Conservation (phyloP, 2,888 invertebrate genomes). For the Apamea epomidion region DNA sequence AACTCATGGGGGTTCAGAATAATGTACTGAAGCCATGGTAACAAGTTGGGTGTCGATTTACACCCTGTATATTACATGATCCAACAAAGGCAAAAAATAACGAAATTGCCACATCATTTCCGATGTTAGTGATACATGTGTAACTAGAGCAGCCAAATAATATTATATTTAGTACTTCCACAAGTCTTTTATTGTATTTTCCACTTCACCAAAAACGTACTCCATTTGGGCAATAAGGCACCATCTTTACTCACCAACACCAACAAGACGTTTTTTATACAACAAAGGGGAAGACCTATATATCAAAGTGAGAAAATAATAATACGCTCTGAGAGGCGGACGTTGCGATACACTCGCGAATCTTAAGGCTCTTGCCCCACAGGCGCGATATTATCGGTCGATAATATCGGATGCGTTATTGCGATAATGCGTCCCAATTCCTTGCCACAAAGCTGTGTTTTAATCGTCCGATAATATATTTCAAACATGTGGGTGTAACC, state of each 20-base stretch:
- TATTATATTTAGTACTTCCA: not conserved
- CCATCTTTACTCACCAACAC: conserved; percentile 26
- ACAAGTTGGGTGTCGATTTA: too few relatives aligned
- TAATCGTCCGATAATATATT: not conserved
- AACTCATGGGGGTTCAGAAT: too few relatives aligned
- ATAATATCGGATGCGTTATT: not conserved
- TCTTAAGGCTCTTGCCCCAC: conserved; percentile 33
- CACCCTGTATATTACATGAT: too few relatives aligned
- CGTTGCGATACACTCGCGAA: conserved; percentile 54
- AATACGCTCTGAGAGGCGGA: conserved; percentile 44
- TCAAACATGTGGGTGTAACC: not conserved
- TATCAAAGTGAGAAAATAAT: conserved; percentile 54
- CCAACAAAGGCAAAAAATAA: conserved; percentile 1
- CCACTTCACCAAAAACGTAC: conserved; percentile 11
- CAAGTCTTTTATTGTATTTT: conserved; percentile 21
- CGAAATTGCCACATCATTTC: not conserved
- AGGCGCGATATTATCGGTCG: not conserved
- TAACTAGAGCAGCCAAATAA: conserved; percentile 6
- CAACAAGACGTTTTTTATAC: conserved; percentile 41
- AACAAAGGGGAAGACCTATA: conserved; percentile 38
- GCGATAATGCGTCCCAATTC: not conserved
- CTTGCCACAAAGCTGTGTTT: not conserved
- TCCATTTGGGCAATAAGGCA: conserved; percentile 34
- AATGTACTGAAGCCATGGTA: too few relatives aligned
- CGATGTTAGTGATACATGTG: not conserved